Percentiles rank a stretch among this genome's conserved stretches.
phyloP scores from a whole-genome alignment of 2,888 invertebrate species.

The Mongoloraphidia duomilia region DNA sequence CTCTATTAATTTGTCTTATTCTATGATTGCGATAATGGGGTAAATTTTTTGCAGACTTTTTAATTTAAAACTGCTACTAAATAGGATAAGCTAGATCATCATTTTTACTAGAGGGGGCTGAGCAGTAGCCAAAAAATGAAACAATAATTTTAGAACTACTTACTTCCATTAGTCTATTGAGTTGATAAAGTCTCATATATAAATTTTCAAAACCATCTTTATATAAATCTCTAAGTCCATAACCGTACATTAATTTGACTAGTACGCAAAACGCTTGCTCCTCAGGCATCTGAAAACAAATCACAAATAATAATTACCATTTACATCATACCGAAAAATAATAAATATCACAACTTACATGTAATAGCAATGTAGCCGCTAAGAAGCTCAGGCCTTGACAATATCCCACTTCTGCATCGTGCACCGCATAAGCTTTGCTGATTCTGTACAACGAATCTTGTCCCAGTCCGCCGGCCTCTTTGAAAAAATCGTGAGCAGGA shows the following conservation, averaged over 20 bases:
- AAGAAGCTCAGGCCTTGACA: slow-evolving; percentile 98
- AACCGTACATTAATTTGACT: slow-evolving; percentile 94
- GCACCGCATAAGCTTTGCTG: slow-evolving; percentile 93
- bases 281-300: slow-evolving; percentile 81
- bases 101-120: not conserved
- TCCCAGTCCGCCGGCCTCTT: slow-evolving; percentile 85
- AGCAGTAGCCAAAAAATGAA: not conserved
- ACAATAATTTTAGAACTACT: slow-evolving; percentile 8
- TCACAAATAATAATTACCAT: slow-evolving; percentile 10
- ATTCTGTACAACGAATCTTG: slow-evolving; percentile 93
- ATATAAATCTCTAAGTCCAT: slow-evolving; percentile 85
- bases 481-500: slow-evolving; percentile 97
- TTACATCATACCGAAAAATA: slow-evolving; percentile 4
- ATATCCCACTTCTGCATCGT: slow-evolving; percentile 95
- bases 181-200: slow-evolving; percentile 86
- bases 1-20: too few species aligned
- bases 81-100: not conserved
- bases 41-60: too few species aligned
- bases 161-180: slow-evolving; percentile 84
- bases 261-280: slow-evolving; percentile 97
- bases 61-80: too few species aligned
- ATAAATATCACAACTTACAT: slow-evolving; percentile 49
- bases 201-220: slow-evolving; percentile 94
- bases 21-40: not conserved
- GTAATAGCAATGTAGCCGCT: slow-evolving; percentile 86